These are phyloP conservation scores for Latrodectus geometricus DNA, from an alignment of 1,140 invertebrate genomes.

Conservation along the genomic window DNA sequence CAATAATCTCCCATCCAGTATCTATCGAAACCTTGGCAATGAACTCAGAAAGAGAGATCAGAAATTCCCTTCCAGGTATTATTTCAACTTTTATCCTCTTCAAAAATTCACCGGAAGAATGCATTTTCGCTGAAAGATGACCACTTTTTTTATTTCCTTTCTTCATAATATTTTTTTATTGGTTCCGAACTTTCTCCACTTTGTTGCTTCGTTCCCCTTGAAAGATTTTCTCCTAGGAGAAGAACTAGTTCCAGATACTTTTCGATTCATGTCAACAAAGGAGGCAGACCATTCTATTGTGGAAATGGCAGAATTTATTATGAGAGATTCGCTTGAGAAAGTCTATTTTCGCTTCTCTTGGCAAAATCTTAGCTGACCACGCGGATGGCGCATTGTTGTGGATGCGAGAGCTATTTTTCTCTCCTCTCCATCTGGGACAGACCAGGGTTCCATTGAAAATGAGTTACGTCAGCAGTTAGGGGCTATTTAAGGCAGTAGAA, in stretches of 20 bases:
- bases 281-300: conserved; percentile 10
- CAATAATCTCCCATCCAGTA: too few species aligned
- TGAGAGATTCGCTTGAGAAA: not conserved
- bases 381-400: not conserved
- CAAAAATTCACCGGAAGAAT: conserved; percentile 56
- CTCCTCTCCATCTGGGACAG: not conserved
- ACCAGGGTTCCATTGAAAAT: not conserved
- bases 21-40: conserved; percentile 37
- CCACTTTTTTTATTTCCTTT: conserved; percentile 13
- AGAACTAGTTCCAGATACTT: conserved; percentile 4
- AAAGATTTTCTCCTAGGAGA: conserved; percentile 9
- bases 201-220: conserved; percentile 44
- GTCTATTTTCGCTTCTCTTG: conserved; percentile 11
- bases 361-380: not conserved
- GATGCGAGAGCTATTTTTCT: conserved; percentile 3
- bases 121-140: conserved; percentile 11
- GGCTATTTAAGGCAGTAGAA: not conserved
- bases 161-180: conserved; percentile 45
- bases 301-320: conserved; percentile 41
- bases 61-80: conserved; percentile 1
- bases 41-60: conserved; percentile 18
- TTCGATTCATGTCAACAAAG: conserved; percentile 25
- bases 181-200: conserved; percentile 37
- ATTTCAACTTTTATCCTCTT: conserved; percentile 30
- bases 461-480: not conserved